A percentile compares a stretch with the other conserved stretches of the same genome.
phyloP scores from a whole-genome alignment of 2,797 vertebrate genomes.

The Melanotaenia boesemani region DNA sequence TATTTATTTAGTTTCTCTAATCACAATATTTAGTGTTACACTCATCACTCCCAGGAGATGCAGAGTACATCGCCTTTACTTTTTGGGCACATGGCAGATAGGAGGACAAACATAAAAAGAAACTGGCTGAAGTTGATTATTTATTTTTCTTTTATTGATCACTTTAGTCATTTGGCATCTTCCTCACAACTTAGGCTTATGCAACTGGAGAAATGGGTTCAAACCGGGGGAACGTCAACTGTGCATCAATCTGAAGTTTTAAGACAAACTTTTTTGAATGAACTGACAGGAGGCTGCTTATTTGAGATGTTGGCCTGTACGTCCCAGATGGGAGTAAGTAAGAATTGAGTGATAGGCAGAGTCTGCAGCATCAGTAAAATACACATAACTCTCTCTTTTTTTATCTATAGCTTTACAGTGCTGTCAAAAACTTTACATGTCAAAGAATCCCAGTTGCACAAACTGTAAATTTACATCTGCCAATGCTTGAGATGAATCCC shows the following conservation, averaged over 20 bases:
- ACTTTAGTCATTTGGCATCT: slow-evolving; percentile 19
- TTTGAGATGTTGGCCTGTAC: slow-evolving; percentile 34
- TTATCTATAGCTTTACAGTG: background rate
- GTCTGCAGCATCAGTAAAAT: slow-evolving; percentile 47
- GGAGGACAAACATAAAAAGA: background rate
- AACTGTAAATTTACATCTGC: slow-evolving; percentile 15
- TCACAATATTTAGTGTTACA: slow-evolving; percentile 4
- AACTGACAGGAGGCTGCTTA: slow-evolving; percentile 30
- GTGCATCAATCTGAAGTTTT: slow-evolving; percentile 10
- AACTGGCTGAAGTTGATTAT: background rate
- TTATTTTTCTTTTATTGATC: slow-evolving; percentile 9
- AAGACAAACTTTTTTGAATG: slow-evolving; percentile 22
- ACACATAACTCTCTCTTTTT: slow-evolving; percentile 27
- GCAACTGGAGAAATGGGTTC: slow-evolving; percentile 24
- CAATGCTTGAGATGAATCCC: background rate
- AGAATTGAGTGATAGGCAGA: slow-evolving; percentile 37
- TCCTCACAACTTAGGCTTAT: background rate
- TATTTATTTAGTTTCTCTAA: background rate
- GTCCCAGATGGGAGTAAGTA: slow-evolving; percentile 32
- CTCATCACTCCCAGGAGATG: slow-evolving; percentile 5
- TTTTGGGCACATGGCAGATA: background rate
- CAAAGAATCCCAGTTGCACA: slow-evolving; percentile 23
- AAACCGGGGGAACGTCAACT: slow-evolving; percentile 1
- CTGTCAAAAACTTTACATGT: slow-evolving; percentile 42
- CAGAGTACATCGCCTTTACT: background rate